Percentiles rank a stretch among this genome's conserved stretches.
These are phyloP conservation scores for Anas bernieri DNA, from an alignment of 2,797 vertebrate genomes.

Conservation along the genomic window DNA sequence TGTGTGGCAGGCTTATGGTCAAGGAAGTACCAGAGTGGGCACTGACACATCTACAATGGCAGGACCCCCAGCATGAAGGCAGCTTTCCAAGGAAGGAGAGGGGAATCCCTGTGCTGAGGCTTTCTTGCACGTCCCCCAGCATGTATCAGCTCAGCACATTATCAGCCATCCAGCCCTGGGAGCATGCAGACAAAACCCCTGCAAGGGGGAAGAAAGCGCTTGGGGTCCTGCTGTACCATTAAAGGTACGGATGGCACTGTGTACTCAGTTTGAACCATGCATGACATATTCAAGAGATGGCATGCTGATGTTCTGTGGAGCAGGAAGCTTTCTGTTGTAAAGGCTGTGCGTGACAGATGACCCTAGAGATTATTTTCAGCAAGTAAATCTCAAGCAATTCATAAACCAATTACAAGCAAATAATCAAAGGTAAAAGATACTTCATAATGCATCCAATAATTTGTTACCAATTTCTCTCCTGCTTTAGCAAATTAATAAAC, in stretches of 20 bases:
- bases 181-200: not conserved
- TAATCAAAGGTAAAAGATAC: not conserved
- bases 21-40: not conserved
- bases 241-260: not conserved
- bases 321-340: not conserved
- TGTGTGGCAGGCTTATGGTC: not conserved
- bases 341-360: not conserved
- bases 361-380: not conserved
- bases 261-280: not conserved
- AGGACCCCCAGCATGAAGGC: accelerated
- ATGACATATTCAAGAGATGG: not conserved
- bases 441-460: not conserved
- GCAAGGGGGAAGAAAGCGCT: not conserved
- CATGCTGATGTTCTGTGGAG: not conserved
- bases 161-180: not conserved
- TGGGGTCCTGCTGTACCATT: not conserved
- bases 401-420: not conserved
- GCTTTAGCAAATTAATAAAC: not conserved
- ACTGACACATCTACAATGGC: accelerated
- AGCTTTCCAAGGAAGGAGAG: not conserved
- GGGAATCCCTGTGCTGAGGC: accelerated
- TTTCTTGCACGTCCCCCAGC: not conserved
- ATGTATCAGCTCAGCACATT: no score
- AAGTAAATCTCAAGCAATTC: not conserved
- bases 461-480: not conserved